Evolutionary conservation across 2,797 vertebrate genomes (phyloP).

Genomic region (Enteromius fasciolatus): DNA sequence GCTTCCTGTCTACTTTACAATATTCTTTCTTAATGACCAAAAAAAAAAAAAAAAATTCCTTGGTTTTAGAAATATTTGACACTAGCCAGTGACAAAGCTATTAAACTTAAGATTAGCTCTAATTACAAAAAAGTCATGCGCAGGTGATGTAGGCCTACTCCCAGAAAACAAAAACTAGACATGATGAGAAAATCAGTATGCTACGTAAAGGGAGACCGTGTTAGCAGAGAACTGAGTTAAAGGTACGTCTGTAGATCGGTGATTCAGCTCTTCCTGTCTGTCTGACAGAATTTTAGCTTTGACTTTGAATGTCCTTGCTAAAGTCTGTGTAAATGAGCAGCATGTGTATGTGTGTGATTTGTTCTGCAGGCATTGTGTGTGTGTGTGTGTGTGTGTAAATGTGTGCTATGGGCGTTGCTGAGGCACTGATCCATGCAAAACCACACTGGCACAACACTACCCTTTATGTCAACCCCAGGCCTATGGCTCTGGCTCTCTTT

Average conservation of each 20-base stretch:
- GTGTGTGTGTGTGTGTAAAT: constrained; percentile 9
- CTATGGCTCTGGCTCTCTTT: neutral
- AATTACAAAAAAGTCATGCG: neutral
- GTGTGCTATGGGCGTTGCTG: constrained; percentile 23
- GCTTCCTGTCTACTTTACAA: too few relatives aligned
- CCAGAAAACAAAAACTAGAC: neutral
- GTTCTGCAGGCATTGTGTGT: constrained; percentile 11
- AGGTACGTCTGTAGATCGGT: neutral
- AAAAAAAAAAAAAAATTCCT: too few relatives aligned
- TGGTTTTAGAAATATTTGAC: neutral
- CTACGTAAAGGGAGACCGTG: neutral
- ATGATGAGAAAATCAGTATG: neutral
- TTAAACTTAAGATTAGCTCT: neutral
- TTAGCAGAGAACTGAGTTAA: neutral
- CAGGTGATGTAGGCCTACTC: neutral
- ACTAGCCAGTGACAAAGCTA: neutral
- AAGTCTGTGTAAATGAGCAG: constrained; percentile 28
- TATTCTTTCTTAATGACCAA: too few relatives aligned
- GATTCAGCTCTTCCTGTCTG: neutral
- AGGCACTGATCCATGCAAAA: constrained; percentile 35
- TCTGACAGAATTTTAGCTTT: constrained; percentile 8
- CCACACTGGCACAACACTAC: constrained; percentile 32
- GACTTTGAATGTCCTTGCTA: constrained; percentile 42
- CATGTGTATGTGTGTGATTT: constrained; percentile 25
- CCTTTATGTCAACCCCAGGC: constrained; percentile 14